Conservation (phyloP, 2,888 invertebrate genomes). For the Nycteola revayana region DNA sequence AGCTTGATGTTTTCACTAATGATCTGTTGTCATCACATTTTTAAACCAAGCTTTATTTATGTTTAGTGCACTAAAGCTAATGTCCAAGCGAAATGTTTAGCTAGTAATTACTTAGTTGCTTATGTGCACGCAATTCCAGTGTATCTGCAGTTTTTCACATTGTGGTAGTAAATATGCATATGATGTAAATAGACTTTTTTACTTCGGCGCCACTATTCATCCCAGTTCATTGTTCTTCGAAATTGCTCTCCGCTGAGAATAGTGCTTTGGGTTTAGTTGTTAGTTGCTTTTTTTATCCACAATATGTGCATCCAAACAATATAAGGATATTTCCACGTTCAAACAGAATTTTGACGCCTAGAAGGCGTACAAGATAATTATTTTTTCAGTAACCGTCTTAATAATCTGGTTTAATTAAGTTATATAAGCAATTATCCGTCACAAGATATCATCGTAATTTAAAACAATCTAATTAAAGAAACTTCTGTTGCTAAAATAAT, state of each 20-base stretch:
- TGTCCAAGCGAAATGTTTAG: constrained; percentile 15
- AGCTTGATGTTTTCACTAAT: constrained; percentile 65
- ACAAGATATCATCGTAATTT: too few relatives aligned
- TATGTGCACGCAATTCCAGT: constrained; percentile 44
- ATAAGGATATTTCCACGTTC: constrained; percentile 23
- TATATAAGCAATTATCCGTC: too few relatives aligned
- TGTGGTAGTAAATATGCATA: constrained; percentile 63
- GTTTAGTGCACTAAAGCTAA: constrained; percentile 9
- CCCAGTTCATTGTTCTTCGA: constrained; percentile 74
- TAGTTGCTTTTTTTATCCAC: constrained; percentile 53
- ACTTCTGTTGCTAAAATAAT: too few relatives aligned
- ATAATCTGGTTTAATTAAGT: too few relatives aligned
- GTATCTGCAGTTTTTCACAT: constrained; percentile 48
- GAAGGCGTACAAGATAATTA: too few relatives aligned
- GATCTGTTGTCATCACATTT: constrained; percentile 45
- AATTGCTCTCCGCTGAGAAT: constrained; percentile 73
- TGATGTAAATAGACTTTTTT: constrained; percentile 74
- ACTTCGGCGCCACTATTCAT: constrained; percentile 71
- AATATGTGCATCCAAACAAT: constrained; percentile 42
- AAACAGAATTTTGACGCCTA: background rate
- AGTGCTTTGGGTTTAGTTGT: constrained; percentile 61
- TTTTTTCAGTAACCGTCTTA: too few relatives aligned
- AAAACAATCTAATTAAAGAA: too few relatives aligned
- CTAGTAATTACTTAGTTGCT: constrained; percentile 46
- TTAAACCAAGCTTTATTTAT: constrained; percentile 11